phyloP scores from a whole-genome alignment of 2,888 invertebrate genomes.

The Campoletis raptor region DNA sequence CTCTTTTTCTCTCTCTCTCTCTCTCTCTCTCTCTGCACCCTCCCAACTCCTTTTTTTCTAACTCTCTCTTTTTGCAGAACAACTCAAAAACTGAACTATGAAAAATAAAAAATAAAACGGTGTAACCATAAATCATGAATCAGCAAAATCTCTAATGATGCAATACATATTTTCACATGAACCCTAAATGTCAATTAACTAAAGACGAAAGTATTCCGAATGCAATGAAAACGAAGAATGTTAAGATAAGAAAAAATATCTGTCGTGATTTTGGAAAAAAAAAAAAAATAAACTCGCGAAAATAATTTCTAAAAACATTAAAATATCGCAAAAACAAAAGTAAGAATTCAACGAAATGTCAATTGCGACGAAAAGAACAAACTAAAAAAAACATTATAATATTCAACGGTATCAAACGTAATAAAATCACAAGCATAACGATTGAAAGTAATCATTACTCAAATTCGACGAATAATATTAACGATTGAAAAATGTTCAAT shows the following conservation, averaged over 20 bases:
- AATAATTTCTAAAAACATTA: not conserved
- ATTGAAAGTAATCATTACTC: not conserved
- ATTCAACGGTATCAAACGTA: not conserved
- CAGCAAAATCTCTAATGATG: not conserved
- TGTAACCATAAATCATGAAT: not conserved
- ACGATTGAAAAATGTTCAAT: not conserved
- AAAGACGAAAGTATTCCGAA: not conserved
- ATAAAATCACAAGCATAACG: not conserved
- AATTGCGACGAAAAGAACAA: not conserved
- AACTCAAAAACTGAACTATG: not conserved
- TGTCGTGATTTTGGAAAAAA: no score
- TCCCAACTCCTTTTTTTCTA: not conserved
- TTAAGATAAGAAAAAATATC: not conserved
- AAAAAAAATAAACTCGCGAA: not conserved
- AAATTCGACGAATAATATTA: not conserved
- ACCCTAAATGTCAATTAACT: not conserved
- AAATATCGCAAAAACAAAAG: not conserved
- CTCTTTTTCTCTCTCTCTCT: constrained; percentile 3
- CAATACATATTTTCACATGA: not conserved
- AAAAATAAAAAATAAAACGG: not conserved
- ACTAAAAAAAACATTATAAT: not conserved
- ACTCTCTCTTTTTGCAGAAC: not conserved
- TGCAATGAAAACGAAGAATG: not conserved
- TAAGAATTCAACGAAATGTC: not conserved
- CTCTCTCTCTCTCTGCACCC: constrained; percentile 59